Base-by-base conservation (phyloP, 1,140 invertebrate species). In the Lepidurus apus region DNA sequence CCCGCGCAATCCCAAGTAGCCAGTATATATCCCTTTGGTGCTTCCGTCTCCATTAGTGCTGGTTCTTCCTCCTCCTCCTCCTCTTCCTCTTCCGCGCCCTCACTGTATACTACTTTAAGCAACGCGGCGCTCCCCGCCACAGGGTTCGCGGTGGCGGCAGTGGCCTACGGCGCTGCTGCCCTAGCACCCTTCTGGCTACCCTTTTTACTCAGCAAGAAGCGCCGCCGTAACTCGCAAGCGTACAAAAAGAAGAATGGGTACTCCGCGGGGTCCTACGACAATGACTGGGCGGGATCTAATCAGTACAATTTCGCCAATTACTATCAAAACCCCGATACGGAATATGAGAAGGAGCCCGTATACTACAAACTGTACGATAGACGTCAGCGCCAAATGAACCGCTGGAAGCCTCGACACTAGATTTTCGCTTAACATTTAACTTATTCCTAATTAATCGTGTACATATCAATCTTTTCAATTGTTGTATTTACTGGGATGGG, bases 81-180 rank as follows among this genome's bases (percentile, higher is more conserved):
- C 13, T 6, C 17, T 17, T 13, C 17, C 7, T 65, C 53, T 13
- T 65, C 53, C 17, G 53, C 53, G 4, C 53, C 53, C 1, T 65
- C 53, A 7, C 13, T 65, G 8, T 65, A 65, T 17, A 65, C 17
- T 7, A 65, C 53, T 7, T n/a, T 65, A 11, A n/a, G 17, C 1
- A 65, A 17, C 53, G 53, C 53, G 6, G 53, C 53, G 21, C 13
- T 65, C 0, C 53, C 53, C 8, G 53, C 53, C 13, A 65, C 53
- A 21, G 53, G 53, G 17, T 65, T 65, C 53, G 53, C 53, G n/a
- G 53, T 65, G 7, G 53, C 53, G 21, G 53, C 53, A n/a, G 53
- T 77, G 42, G 75, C 75, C 21, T 77, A 77, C 75, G 75, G 43
- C 26, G 75, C 75, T 10, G 75, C 75, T 13, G 75, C 75, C 44